phyloP scores from a whole-genome alignment of 2,797 vertebrate species.

The Macroramphosus scolopax region DNA sequence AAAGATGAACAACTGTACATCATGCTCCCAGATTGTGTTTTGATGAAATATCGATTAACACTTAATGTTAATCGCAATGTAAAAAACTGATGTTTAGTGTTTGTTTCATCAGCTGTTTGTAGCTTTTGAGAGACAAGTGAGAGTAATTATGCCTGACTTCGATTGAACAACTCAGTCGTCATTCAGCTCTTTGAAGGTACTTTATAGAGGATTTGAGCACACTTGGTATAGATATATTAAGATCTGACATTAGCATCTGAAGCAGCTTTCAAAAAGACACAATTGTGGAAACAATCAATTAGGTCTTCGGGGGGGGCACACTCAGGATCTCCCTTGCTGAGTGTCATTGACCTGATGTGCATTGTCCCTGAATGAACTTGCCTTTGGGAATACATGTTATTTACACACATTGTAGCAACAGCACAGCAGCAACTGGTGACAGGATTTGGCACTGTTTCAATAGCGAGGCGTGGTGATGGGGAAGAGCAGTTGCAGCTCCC shows the following conservation, averaged over 20 bases:
- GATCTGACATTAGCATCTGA: background rate
- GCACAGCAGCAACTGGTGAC: conserved; percentile 39
- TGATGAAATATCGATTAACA: too few relatives aligned
- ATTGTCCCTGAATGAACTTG: conserved; percentile 53
- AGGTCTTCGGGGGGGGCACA: conserved; percentile 14
- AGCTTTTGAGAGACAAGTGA: background rate
- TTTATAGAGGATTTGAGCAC: too few relatives aligned
- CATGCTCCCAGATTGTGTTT: too few relatives aligned
- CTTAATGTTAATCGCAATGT: conserved; percentile 1
- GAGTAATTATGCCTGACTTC: conserved; percentile 8
- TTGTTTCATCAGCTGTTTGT: conserved; percentile 1
- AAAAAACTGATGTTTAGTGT: conserved; percentile 4
- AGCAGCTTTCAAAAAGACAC: conserved; percentile 33
- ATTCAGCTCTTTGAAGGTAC: conserved; percentile 14
- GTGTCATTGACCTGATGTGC: conserved; percentile 47
- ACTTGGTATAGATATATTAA: conserved; percentile 10
- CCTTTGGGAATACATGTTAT: conserved; percentile 62
- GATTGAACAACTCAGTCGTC: conserved; percentile 8
- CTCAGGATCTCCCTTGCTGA: conserved; percentile 39
- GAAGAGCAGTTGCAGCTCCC: conserved; percentile 41
- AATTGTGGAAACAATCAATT: conserved; percentile 28
- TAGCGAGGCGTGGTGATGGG: conserved; percentile 52
- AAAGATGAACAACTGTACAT: too few relatives aligned
- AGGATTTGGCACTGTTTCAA: conserved; percentile 57
- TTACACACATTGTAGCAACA: conserved; percentile 52